A percentile compares a stretch with the other conserved stretches of the same genome.
Evolutionary conservation across 2,113 vertebrate genomes (phyloP).

Genomic region (Anarrhichthys ocellatus): DNA sequence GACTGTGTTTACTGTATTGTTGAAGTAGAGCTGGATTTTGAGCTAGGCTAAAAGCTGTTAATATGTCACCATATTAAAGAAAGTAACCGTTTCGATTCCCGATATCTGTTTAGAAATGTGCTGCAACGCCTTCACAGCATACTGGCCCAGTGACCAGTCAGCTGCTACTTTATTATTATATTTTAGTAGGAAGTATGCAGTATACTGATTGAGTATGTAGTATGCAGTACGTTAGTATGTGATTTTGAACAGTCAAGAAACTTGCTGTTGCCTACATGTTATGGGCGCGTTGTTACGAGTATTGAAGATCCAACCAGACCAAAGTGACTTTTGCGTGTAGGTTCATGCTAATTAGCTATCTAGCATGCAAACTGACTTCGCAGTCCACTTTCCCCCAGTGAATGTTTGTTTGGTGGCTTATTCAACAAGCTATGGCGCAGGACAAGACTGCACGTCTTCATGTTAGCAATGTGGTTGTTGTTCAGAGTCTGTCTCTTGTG

Average conservation of each 20-base stretch:
- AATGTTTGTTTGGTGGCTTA: too few relatives aligned
- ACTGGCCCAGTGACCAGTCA: background rate
- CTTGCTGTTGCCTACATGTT: background rate
- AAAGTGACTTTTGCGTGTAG: too few relatives aligned
- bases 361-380: too few relatives aligned
- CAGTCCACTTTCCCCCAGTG: too few relatives aligned
- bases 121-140: background rate
- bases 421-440: too few relatives aligned
- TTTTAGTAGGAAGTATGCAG: background rate
- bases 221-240: background rate
- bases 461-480: too few relatives aligned
- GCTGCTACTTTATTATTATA: background rate
- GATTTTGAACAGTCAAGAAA: background rate
- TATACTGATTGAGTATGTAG: background rate
- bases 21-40: background rate
- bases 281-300: background rate
- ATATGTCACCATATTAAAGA: background rate
- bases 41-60: background rate
- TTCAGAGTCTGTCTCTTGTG: too few relatives aligned
- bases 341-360: too few relatives aligned
- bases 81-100: background rate
- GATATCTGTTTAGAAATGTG: background rate
- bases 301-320: background rate
- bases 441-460: too few relatives aligned
- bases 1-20: background rate